phyloP scores from a whole-genome alignment of 2,113 vertebrate species.

The Amphiprion ocellaris region DNA sequence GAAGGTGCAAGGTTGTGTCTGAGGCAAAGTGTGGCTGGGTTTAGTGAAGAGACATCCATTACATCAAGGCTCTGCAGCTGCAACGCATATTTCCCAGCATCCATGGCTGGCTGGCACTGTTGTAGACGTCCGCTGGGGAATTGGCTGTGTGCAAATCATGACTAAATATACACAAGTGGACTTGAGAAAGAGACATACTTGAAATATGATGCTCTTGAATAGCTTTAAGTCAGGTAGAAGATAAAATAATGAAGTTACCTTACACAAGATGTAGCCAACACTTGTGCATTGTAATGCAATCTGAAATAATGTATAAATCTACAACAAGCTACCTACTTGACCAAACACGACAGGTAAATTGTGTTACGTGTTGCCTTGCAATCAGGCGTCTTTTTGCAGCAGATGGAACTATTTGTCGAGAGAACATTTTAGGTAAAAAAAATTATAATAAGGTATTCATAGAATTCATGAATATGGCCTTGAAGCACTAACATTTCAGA shows the following conservation, averaged over 20 bases:
- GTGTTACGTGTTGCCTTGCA: too few species aligned
- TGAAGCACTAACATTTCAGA: too few species aligned
- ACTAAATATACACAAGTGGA: conserved; percentile 25
- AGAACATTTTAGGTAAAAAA: too few species aligned
- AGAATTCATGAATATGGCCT: too few species aligned
- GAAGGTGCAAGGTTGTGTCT: conserved; percentile 80
- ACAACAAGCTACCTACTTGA: not conserved
- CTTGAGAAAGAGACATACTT: conserved; percentile 20
- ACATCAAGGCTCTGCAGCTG: conserved; percentile 63
- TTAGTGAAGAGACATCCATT: conserved; percentile 74
- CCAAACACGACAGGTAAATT: not conserved
- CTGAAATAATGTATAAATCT: not conserved
- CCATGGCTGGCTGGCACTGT: conserved; percentile 17
- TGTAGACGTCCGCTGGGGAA: conserved; percentile 23
- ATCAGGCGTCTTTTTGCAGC: not conserved
- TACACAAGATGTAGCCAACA: not conserved
- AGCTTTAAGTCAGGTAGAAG: not conserved
- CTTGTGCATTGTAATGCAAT: too few species aligned
- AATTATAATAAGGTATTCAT: too few species aligned
- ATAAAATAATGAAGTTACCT: conserved; percentile 8
- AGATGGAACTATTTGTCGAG: not conserved
- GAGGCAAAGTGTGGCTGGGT: conserved; percentile 76
- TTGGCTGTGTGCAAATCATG: conserved; percentile 37
- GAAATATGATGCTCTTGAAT: conserved; percentile 2
- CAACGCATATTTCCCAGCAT: conserved; percentile 55